Evolutionary conservation across 2,797 vertebrate species (phyloP).

Genomic region (Gallirallus australis): DNA sequence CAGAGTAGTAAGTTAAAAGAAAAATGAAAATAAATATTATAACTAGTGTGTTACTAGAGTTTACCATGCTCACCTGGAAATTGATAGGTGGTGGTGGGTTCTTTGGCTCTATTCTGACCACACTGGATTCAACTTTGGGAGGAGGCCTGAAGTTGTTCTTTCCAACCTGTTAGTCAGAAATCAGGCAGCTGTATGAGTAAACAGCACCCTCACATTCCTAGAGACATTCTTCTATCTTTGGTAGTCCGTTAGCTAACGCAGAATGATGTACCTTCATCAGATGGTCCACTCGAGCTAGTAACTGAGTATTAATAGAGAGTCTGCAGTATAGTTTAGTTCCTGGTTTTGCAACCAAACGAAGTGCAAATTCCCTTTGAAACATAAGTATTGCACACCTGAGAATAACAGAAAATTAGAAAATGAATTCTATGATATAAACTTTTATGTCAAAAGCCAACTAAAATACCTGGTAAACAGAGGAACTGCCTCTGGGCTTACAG

Average conservation of each 20-base stretch:
- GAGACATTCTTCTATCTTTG: background rate
- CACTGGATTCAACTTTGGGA: slow-evolving; percentile 98
- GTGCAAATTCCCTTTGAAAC: slow-evolving; percentile 98
- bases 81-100: slow-evolving; percentile 97
- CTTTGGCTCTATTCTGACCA: slow-evolving; percentile 97
- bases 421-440: background rate
- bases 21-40: background rate
- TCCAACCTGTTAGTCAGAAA: slow-evolving; percentile 86
- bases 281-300: slow-evolving; percentile 94
- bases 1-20: background rate
- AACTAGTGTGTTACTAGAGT: background rate
- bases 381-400: slow-evolving; percentile 95
- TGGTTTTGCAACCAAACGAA: slow-evolving; percentile 93
- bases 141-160: slow-evolving; percentile 98
- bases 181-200: background rate
- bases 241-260: background rate
- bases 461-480: background rate
- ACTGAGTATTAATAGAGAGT: slow-evolving; percentile 95
- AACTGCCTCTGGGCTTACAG: background rate
- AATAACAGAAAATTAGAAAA: slow-evolving; percentile 36
- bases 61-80: slow-evolving; percentile 86
- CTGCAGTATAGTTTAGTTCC: slow-evolving; percentile 96
- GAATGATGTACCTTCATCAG: slow-evolving; percentile 92
- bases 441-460: background rate
- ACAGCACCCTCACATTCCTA: background rate